Evolutionary conservation across 2,797 vertebrate genomes (phyloP), one percentile per base, ranked within the genome.

Genomic region (Zenarchopterus dispar): DNA sequence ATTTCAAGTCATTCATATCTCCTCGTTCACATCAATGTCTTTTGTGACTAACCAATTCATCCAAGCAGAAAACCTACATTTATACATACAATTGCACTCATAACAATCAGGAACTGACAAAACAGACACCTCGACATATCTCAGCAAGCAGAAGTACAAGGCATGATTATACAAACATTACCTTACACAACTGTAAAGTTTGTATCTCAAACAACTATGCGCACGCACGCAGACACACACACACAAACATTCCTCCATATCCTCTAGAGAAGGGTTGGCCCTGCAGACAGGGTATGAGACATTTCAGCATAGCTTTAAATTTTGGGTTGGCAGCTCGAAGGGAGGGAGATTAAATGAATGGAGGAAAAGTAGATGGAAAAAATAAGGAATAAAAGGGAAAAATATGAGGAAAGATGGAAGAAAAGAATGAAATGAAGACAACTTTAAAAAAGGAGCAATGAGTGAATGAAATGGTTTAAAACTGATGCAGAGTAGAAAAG

Each of bases 281-380:
- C 23, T 58, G 59, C 31, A 68, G 56, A 72, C 55, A 75, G 72
- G 78, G 78, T 72, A 68, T 53, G 8, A 52, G 51, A 57, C 73
- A 73, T 81, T 73, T 76, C 66, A 59, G 69, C 73, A 67, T 68
- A 83, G 77, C 62, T 72, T 72, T 74, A 70, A 73, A 91, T 85
- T 78, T 82, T 82, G 78, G 84, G 69, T 87, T 77, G 76, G 77
- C 82, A 83, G 75, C 67, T 47, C 77, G 82, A 76, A 62, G 75
- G 8, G 8, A 3, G 28, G 28, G 24, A 43, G 53, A 43, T 36
- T 46, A 48, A 59, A 56, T 33, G 0, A 31, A 57, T 21, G 15
- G 47, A 39, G 9, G 17, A 6, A 11, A 42, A 50, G 5, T 26
- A 17, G 47, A 21, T 22, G 21, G 28, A 61, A 51, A 2, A 16